A percentile compares a stretch with the other conserved stretches of the same genome.
Evolutionary conservation across 92 coral and sea anemone species (phyloP).

Genomic region (Montipora capitata): DNA sequence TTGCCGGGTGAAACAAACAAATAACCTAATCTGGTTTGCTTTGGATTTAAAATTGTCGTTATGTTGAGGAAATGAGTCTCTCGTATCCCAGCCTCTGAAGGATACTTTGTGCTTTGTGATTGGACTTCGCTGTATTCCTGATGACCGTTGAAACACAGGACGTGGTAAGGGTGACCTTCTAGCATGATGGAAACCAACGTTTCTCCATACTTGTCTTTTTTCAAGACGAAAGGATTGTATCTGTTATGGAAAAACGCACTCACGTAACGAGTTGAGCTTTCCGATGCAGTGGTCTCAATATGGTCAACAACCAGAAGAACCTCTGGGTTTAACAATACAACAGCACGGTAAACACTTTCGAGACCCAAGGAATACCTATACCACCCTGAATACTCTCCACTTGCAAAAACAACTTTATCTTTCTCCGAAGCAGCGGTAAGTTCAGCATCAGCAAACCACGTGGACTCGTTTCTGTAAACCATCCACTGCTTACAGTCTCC

Average conservation of each 20-base stretch:
- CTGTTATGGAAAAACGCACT: slow-evolving; percentile 93
- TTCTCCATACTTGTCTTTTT: slow-evolving; percentile 30
- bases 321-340: slow-evolving; percentile 63
- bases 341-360: slow-evolving; percentile 75
- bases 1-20: slow-evolving; percentile 67
- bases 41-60: slow-evolving; percentile 40
- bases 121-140: slow-evolving; percentile 32
- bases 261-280: slow-evolving; percentile 68
- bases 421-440: slow-evolving; percentile 71
- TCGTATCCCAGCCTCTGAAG: slow-evolving; percentile 57
- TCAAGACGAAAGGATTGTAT: slow-evolving; percentile 49
- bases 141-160: slow-evolving; percentile 66
- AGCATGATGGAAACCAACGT: slow-evolving; percentile 44
- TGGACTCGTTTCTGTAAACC: slow-evolving; percentile 1
- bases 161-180: slow-evolving; percentile 25
- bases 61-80: slow-evolving; percentile 80
- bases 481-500: slow-evolving; percentile 87
- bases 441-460: slow-evolving; percentile 86
- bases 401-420: slow-evolving; percentile 70
- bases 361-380: slow-evolving; percentile 74
- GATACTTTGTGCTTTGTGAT: slow-evolving; percentile 29
- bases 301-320: slow-evolving; percentile 85
- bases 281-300: slow-evolving; percentile 31
- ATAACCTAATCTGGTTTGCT: slow-evolving; percentile 64
- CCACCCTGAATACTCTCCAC: slow-evolving; percentile 89